Percentiles rank a stretch among this genome's conserved stretches.
Conservation (phyloP, 1,140 invertebrate species). For the Rhynchophorus ferrugineus region DNA sequence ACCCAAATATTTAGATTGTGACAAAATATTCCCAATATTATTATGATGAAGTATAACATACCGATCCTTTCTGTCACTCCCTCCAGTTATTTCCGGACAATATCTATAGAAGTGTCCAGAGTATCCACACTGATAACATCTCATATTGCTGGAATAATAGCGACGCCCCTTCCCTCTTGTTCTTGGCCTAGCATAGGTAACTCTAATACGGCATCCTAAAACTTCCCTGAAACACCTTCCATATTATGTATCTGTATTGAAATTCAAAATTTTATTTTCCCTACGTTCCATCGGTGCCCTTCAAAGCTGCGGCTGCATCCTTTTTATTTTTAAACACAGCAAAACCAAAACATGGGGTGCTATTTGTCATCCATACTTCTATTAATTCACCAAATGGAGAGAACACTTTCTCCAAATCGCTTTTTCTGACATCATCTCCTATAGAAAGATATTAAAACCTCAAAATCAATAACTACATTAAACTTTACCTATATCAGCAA, state of each 20-base stretch:
- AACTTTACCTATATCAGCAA: conserved; percentile 39
- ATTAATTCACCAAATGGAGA: conserved; percentile 56
- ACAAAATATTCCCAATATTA: too few species aligned
- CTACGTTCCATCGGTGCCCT: conserved; percentile 57
- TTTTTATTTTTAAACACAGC: conserved; percentile 63
- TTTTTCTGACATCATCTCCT: conserved; percentile 44
- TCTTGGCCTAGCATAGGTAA: conserved; percentile 42
- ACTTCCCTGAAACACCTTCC: conserved; percentile 38
- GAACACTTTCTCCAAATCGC: conserved; percentile 56
- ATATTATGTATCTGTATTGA: too few species aligned
- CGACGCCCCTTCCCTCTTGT: conserved; percentile 41
- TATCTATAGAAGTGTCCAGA: conserved; percentile 59
- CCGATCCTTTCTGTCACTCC: conserved; percentile 30
- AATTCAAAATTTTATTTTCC: too few species aligned
- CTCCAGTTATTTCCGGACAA: conserved; percentile 45
- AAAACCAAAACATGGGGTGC: conserved; percentile 64
- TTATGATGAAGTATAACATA: conserved; percentile 22
- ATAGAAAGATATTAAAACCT: neutral
- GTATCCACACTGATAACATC: conserved; percentile 59
- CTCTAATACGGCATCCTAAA: conserved; percentile 41
- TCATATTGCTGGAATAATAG: conserved; percentile 51
- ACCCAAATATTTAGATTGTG: too few species aligned
- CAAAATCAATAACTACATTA: neutral
- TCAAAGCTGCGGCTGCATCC: conserved; percentile 60
- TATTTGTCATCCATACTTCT: conserved; percentile 66